A percentile compares a stretch with the other conserved stretches of the same genome.
Evolutionary conservation across 2,113 vertebrate species (phyloP).

Genomic region (Tychaedon coryphoeus): DNA sequence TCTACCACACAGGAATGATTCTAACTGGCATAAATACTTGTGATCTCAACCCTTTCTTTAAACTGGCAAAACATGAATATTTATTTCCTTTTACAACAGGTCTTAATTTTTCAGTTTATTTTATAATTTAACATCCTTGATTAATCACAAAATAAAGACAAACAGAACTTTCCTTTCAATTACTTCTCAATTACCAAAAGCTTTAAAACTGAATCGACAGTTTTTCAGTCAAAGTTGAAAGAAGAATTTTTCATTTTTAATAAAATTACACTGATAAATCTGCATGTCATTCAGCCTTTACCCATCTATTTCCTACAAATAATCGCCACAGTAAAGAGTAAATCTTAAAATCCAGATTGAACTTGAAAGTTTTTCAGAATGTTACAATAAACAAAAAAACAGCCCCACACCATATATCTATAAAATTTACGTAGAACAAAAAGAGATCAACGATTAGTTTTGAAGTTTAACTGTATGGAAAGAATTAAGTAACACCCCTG

Average conservation of each 20-base stretch:
- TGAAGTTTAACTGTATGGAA: neutral
- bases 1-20: neutral
- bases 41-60: neutral
- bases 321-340: neutral
- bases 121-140: neutral
- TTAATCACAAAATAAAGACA: neutral
- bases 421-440: neutral
- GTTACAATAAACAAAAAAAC: neutral
- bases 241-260: neutral
- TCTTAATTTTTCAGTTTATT: neutral
- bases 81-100: neutral
- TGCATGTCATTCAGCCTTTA: neutral
- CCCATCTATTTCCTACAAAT: neutral
- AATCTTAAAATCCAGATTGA: neutral
- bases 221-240: neutral
- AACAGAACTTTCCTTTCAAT: neutral
- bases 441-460: neutral
- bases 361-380: neutral
- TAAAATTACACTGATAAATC: neutral
- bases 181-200: neutral
- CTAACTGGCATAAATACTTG: neutral
- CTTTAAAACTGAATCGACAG: neutral
- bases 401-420: fast-evolving
- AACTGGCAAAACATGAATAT: neutral
- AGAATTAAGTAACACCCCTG: neutral